Evolutionary conservation across 1,140 invertebrate species (phyloP).

Genomic region (Teleopsis dalmanni): DNA sequence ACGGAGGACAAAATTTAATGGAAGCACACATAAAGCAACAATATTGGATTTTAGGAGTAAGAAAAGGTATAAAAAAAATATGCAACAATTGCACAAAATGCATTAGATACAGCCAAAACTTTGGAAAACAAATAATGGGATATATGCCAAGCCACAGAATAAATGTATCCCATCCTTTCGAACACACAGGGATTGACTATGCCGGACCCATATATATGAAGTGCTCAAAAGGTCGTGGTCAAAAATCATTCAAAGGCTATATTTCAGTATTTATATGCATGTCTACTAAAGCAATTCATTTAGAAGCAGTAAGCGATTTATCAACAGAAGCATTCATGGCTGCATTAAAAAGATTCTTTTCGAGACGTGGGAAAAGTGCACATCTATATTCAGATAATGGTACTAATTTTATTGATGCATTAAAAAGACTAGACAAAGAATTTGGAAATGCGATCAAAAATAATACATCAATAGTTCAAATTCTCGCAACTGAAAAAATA

Average conservation of each 20-base stretch:
- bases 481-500: too few species aligned
- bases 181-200: conserved; percentile 20
- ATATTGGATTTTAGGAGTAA: conserved; percentile 9
- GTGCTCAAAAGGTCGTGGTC: conserved; percentile 12
- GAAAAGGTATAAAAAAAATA: conserved; percentile 1
- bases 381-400: conserved; percentile 32
- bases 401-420: conserved; percentile 30
- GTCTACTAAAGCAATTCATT: conserved; percentile 17
- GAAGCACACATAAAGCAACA: not conserved
- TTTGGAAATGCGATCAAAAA: too few species aligned
- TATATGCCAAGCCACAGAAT: not conserved
- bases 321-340: conserved; percentile 23
- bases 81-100: conserved; percentile 1
- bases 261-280: conserved; percentile 24
- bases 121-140: conserved; percentile 10
- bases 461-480: too few species aligned
- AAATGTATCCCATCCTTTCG: conserved; percentile 15
- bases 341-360: conserved; percentile 20
- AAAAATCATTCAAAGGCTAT: conserved; percentile 18
- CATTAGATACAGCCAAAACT: conserved; percentile 3
- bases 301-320: conserved; percentile 21
- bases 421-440: conserved; percentile 8
- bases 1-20: conserved; percentile 7
- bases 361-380: conserved; percentile 20
- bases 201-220: conserved; percentile 22